Percentiles rank a stretch among this genome's conserved stretches.
Evolutionary conservation across 1,140 invertebrate species (phyloP).

Genomic region (Meteorus sp.): DNA sequence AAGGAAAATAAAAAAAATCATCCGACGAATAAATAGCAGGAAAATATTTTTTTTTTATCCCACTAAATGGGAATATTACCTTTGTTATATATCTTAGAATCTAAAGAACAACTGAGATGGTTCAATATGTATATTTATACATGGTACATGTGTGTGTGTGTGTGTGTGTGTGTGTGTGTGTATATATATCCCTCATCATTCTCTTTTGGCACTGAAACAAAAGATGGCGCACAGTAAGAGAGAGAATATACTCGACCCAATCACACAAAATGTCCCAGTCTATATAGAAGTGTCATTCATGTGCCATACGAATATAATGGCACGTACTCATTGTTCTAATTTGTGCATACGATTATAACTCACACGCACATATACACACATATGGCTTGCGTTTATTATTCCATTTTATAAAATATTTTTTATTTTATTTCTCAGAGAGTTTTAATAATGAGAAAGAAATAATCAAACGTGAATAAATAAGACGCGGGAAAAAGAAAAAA

Average conservation of each 20-base stretch:
- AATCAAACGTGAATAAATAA: slow-evolving; percentile 22
- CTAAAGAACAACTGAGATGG: neutral
- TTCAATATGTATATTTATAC: no score
- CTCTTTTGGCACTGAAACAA: slow-evolving; percentile 16
- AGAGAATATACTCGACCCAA: slow-evolving; percentile 16
- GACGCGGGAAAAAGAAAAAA: slow-evolving; percentile 29
- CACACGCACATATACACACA: no score
- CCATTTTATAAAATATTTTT: no score
- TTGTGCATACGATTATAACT: slow-evolving; percentile 55
- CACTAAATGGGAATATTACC: neutral
- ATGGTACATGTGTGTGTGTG: neutral
- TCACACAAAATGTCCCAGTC: slow-evolving; percentile 25
- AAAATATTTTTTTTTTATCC: neutral
- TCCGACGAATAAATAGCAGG: no score
- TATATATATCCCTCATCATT: slow-evolving; percentile 2
- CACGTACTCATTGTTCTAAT: slow-evolving; percentile 58
- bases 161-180: neutral
- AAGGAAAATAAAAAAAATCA: neutral
- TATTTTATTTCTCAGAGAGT: no score
- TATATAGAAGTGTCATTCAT: slow-evolving; percentile 52
- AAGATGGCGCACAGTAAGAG: slow-evolving; percentile 17
- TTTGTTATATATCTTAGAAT: neutral
- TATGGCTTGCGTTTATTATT: no score
- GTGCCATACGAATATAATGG: slow-evolving; percentile 46
- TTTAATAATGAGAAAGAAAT: no score